These are phyloP conservation scores for Mesembrinibis cayennensis DNA, from an alignment of 2,113 vertebrate genomes.

Conservation along the genomic window DNA sequence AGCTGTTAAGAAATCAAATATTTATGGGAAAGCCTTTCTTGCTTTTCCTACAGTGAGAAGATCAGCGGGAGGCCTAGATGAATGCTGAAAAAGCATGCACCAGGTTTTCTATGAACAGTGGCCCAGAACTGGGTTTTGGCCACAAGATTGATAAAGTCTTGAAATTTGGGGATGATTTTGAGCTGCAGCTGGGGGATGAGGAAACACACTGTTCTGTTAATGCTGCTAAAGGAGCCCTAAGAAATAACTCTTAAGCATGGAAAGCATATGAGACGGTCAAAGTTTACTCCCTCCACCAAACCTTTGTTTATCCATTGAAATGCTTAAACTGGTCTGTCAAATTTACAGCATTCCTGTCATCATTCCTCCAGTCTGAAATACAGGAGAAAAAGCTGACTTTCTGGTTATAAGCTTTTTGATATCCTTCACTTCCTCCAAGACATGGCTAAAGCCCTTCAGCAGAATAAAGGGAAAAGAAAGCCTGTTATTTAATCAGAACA, in stretches of 20 bases:
- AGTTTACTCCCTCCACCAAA: not conserved
- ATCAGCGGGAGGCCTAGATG: not conserved
- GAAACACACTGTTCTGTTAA: not conserved
- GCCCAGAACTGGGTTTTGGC: not conserved
- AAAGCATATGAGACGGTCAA: not conserved
- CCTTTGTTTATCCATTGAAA: not conserved
- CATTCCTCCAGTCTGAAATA: not conserved
- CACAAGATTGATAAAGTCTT: not conserved
- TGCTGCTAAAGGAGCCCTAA: not conserved
- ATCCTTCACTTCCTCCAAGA: not conserved
- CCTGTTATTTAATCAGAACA: not conserved
- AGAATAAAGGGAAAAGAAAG: not conserved
- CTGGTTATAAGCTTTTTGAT: not conserved
- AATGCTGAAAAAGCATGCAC: not conserved
- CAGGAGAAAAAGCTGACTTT: not conserved
- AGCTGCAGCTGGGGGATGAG: not conserved
- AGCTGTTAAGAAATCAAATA: slow-evolving; percentile 37
- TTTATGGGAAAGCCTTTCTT: slow-evolving; percentile 1
- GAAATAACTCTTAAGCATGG: not conserved
- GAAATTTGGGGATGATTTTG: not conserved
- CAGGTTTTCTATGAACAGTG: not conserved
- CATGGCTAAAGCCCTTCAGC: not conserved
- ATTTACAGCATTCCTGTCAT: not conserved
- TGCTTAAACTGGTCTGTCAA: not conserved
- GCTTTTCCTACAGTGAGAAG: not conserved